Base-by-base conservation (phyloP, 1,140 invertebrate species). In the Maniola jurtina region DNA sequence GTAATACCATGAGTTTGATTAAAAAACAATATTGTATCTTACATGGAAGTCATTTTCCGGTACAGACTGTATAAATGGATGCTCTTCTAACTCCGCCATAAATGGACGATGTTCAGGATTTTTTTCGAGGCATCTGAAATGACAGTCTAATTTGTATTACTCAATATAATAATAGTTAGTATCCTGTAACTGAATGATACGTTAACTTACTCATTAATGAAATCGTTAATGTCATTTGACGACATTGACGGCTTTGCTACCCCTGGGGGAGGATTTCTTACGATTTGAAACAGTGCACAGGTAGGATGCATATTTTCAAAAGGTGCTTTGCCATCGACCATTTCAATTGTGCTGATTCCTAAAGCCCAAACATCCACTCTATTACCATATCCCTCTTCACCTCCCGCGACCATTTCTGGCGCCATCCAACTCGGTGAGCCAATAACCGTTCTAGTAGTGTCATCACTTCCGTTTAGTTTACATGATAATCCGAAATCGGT, bases 341-440 rank as follows among this genome's bases (percentile, higher is more conserved):
- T 85, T 90, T 99, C 98, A 75, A 98, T 97, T 0, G 97, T 96
- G 0, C 96, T 97, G 50, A 98, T 98, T 10, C 98, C 97, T 48
- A 98, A 77, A 3, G 96, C 95, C 97, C 97, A 98, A n/a, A 98
- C 95, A 87, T 98, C 97, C 35, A 93, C 94, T 15, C 95, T 93
- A 77, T 93, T 93, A 56, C 95, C 94, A 85, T 98, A 96, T 13
- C 93, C 47, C 77, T 80, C 77, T 35, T 80, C 82, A 25, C 72
- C 74, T 35, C 72, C 65, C 0, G 75, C 72, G 7, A 89, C 79
- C 4, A 96, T 93, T 92, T 98, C 97, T 0, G 97, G 97, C 2
- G 97, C 96, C 96, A 98, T 97, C 96, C 96, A 98, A 75, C 94
- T 96, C 0, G 97, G 96, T 1, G 97, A 97, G 8, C 97, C 97